Evolutionary conservation across 2,888 invertebrate genomes (phyloP).

Genomic region (Aromia moschata): DNA sequence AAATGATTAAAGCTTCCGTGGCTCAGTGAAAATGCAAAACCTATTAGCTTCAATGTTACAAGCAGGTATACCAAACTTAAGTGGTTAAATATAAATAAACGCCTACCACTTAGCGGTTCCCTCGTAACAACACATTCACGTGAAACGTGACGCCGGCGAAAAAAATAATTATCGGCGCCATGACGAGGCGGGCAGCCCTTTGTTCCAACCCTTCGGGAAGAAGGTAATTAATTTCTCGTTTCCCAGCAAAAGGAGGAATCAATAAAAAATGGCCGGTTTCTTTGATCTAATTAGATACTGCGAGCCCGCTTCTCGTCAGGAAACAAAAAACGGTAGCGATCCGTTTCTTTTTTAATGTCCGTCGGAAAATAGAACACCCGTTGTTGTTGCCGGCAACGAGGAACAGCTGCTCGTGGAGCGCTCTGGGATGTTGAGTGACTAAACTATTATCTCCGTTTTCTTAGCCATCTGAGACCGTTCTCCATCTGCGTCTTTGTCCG

Average conservation of each 20-base stretch:
- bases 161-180: neutral
- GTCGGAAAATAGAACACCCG: conserved; percentile 30
- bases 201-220: conserved; percentile 8
- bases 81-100: no score
- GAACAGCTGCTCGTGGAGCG: conserved; percentile 39
- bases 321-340: conserved; percentile 12
- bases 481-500: conserved; percentile 40
- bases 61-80: no score
- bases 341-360: conserved; percentile 13
- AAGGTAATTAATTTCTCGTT: conserved; percentile 30
- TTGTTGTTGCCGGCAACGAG: conserved; percentile 34
- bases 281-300: conserved; percentile 31
- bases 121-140: neutral
- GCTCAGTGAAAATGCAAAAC: no score
- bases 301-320: conserved; percentile 20
- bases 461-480: conserved; percentile 44
- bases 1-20: no score
- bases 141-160: neutral
- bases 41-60: no score
- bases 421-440: conserved; percentile 48
- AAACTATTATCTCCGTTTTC: conserved; percentile 44
- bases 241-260: conserved; percentile 12
- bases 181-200: neutral
- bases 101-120: neutral
- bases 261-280: conserved; percentile 30